Base-by-base conservation (phyloP, 1,140 invertebrate species). In the Heliconius nattereri region DNA sequence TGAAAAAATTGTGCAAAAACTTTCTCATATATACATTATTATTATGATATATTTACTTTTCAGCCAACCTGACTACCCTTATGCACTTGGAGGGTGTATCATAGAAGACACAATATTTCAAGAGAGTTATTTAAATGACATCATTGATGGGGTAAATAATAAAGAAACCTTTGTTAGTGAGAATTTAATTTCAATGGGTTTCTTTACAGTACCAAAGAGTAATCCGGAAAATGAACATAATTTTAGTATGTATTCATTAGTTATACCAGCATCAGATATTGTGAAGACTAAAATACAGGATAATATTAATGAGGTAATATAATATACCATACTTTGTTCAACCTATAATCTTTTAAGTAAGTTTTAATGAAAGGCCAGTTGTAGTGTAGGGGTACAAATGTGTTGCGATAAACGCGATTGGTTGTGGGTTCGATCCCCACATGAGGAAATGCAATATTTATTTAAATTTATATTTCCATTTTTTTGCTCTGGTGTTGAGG, bases 1-100 rank as follows among this genome's bases (percentile, higher is more conserved):
- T 5, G 19, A 19, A 52, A 20, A 52, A 3, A 6, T 20, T 1
- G 2, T 52, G 19, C 19, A 52, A 6, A 7, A 52, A 52, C 13
- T 52, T 52, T 52, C 6, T 19, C 19, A 52, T 52, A 16, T 20
- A 19, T 57, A 9, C 1, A 57, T 57, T 57, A 57, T n/a, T n/a
- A 57, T 1, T 57, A 23, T 57, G 5, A 13, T 29, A 66, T 66
- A 29, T 66, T 66, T 60, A 60, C 57, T 77, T 83, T 80, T 26
- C 84, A 94, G 92, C 1, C 92, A 94, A 85, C 85, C 89, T 29
- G 85, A 91, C 75, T 80, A 89, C 37, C 92, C 92, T 35, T 93
- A 91, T 86, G 94, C 93, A 8, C 76, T 95, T 52, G 94, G 92
- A 29, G 94, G 94, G 7, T 95, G 94, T 79, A 89, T 92, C 35